Conservation (phyloP, 2,888 invertebrate species). For the Mythimna loreyi region DNA sequence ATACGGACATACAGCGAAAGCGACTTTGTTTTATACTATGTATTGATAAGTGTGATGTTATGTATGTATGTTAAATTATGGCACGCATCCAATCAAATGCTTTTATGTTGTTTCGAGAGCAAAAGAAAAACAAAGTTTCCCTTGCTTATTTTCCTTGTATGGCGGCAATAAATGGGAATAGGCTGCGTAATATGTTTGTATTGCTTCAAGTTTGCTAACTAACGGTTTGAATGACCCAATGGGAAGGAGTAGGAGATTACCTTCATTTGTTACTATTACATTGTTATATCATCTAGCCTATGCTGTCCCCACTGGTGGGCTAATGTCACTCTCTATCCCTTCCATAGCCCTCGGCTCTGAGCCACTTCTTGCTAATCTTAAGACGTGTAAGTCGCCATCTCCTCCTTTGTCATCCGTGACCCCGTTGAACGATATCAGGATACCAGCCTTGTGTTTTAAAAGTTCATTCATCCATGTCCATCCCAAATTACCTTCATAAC, state of each 20-base stretch:
- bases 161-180: slow-evolving; percentile 28
- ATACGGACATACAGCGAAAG: too few species aligned
- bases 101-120: slow-evolving; percentile 37
- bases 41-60: slow-evolving; percentile 45
- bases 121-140: slow-evolving; percentile 37
- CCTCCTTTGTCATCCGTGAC: too few species aligned
- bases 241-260: slow-evolving; percentile 1
- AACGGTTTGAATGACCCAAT: slow-evolving; percentile 7
- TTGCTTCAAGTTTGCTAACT: slow-evolving; percentile 31
- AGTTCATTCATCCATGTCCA: too few species aligned
- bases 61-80: slow-evolving; percentile 47
- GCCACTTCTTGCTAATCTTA: too few species aligned
- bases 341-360: too few species aligned
- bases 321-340: too few species aligned
- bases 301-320: too few species aligned
- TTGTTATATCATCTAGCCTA: too few species aligned
- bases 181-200: slow-evolving; percentile 27
- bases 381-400: too few species aligned
- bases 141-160: slow-evolving; percentile 47
- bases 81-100: slow-evolving; percentile 54
- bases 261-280: not conserved
- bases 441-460: too few species aligned
- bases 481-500: not conserved
- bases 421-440: too few species aligned
- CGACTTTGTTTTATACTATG: too few species aligned